Conservation (phyloP, 2,888 invertebrate species). For the Idaea biselata region DNA sequence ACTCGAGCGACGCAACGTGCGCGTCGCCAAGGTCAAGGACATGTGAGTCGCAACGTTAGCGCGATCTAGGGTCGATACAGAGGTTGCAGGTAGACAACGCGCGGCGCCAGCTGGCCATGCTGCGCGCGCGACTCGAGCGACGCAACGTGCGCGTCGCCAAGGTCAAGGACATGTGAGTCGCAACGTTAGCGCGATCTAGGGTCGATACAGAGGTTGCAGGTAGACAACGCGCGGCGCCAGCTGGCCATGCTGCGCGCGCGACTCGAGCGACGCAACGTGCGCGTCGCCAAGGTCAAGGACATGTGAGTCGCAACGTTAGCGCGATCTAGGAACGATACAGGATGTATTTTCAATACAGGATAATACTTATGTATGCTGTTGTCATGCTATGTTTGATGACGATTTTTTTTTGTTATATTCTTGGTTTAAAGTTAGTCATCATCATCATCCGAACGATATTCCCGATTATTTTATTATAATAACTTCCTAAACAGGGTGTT, state of each 20-base stretch:
- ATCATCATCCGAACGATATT: too few relatives aligned
- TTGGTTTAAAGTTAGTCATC: too few relatives aligned
- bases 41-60: conserved; percentile 84
- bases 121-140: conserved; percentile 90
- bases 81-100: conserved; percentile 83
- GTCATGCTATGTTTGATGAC: neutral
- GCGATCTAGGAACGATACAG: neutral
- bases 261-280: conserved; percentile 92
- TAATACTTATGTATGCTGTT: neutral
- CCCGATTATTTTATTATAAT: too few relatives aligned
- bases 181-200: neutral
- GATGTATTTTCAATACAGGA: neutral
- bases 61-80: neutral
- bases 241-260: conserved; percentile 87
- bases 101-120: conserved; percentile 85
- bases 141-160: conserved; percentile 95
- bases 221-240: conserved; percentile 84
- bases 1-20: conserved; percentile 92
- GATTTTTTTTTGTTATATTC: neutral
- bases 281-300: conserved; percentile 96
- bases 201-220: too few relatives aligned
- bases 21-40: conserved; percentile 96
- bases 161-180: conserved; percentile 94
- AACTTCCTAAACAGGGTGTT: too few relatives aligned
- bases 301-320: conserved; percentile 84